Conservation (phyloP, 2,888 invertebrate species). For the Aleiodes testaceus region DNA sequence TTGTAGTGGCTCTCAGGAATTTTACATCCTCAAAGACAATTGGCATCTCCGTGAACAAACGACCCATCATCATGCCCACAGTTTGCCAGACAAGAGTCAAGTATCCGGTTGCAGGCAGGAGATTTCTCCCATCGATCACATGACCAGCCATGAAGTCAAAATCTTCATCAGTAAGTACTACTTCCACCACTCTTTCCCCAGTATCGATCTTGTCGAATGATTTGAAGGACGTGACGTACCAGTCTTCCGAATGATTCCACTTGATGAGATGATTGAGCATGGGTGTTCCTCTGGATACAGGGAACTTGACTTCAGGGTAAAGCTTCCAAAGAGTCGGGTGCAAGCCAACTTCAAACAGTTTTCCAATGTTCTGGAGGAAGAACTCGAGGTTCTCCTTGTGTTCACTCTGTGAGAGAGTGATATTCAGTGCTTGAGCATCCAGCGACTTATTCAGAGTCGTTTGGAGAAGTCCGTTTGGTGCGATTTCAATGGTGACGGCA, state of each 20-base stretch:
- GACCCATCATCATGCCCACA: constrained; percentile 80
- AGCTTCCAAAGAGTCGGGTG: constrained; percentile 84
- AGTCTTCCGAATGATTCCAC: constrained; percentile 90
- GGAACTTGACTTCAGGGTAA: constrained; percentile 84
- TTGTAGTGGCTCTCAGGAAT: constrained; percentile 87
- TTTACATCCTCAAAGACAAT: constrained; percentile 89
- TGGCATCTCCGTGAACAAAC: constrained; percentile 80
- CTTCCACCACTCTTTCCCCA: constrained; percentile 78
- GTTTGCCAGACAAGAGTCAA: constrained; percentile 87
- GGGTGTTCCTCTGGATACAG: constrained; percentile 90
- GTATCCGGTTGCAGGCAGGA: constrained; percentile 91
- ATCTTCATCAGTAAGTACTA: constrained; percentile 79
- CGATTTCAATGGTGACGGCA: constrained; percentile 90
- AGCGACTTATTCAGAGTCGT: constrained; percentile 88
- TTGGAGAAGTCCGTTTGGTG: constrained; percentile 91
- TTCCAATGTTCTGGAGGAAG: constrained; percentile 79
- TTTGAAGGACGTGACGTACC: constrained; percentile 82
- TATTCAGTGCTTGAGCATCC: constrained; percentile 80
- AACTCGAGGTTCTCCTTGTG: constrained; percentile 79
- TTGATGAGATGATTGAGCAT: constrained; percentile 87
- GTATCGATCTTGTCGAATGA: constrained; percentile 80
- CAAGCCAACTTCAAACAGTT: constrained; percentile 84
- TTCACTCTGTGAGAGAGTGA: constrained; percentile 84
- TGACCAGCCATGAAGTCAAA: constrained; percentile 86
- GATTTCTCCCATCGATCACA: constrained; percentile 87